These are phyloP conservation scores for Phyllotreta striolata DNA, from an alignment of 2,888 invertebrate species.

Conservation along the genomic window DNA sequence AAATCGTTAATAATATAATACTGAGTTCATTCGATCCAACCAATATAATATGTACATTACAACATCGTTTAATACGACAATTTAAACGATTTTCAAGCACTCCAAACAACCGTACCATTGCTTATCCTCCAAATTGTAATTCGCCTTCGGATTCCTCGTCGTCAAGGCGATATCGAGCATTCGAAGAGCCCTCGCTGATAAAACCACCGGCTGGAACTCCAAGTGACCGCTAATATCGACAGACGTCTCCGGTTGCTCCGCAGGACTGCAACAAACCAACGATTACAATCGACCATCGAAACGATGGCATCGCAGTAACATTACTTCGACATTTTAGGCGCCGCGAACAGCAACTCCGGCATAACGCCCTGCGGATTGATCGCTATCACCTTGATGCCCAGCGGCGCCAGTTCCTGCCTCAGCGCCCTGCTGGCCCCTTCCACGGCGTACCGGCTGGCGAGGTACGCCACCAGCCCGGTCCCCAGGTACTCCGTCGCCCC, in stretches of 20 bases:
- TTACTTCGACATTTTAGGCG: slow-evolving; percentile 66
- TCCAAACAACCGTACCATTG: slow-evolving; percentile 50
- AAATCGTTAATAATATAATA: too few relatives aligned
- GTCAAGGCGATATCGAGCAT: slow-evolving; percentile 56
- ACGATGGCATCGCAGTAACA: background rate
- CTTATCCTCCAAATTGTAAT: slow-evolving; percentile 54
- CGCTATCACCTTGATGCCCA: slow-evolving; percentile 77
- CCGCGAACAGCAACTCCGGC: slow-evolving; percentile 71
- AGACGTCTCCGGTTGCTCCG: slow-evolving; percentile 50
- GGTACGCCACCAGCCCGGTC: slow-evolving; percentile 66
- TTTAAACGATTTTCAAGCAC: slow-evolving; percentile 40
- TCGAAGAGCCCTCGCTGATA: slow-evolving; percentile 52
- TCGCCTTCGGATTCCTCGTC: slow-evolving; percentile 52
- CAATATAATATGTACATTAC: too few relatives aligned
- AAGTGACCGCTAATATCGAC: slow-evolving; percentile 55
- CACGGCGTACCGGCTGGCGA: slow-evolving; percentile 71
- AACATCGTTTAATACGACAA: background rate
- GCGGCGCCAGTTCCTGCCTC: slow-evolving; percentile 72
- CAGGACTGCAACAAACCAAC: slow-evolving; percentile 43
- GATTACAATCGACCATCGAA: background rate
- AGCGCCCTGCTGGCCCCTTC: slow-evolving; percentile 82
- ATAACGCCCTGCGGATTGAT: slow-evolving; percentile 76
- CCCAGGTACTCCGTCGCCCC: slow-evolving; percentile 65
- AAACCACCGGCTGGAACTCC: slow-evolving; percentile 56
- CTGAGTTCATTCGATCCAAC: too few relatives aligned